A percentile compares a stretch with the other conserved stretches of the same genome.
phyloP scores from a whole-genome alignment of 2,888 invertebrate genomes.

The Prosopocoilus inquinatus region DNA sequence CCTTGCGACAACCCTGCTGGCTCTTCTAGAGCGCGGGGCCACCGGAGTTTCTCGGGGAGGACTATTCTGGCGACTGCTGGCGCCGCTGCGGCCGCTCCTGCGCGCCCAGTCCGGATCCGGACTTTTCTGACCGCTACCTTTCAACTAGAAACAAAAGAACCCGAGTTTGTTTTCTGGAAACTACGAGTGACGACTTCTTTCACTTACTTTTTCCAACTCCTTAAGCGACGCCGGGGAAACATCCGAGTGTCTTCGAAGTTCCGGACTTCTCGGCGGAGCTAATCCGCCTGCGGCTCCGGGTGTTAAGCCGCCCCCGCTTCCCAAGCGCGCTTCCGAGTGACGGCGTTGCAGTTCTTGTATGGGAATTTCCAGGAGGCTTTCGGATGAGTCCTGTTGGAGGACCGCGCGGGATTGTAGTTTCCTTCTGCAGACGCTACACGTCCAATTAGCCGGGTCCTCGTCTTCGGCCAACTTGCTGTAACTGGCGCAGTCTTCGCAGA shows the following conservation, averaged over 20 bases:
- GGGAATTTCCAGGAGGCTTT: slow-evolving; percentile 78
- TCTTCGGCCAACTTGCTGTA: slow-evolving; percentile 83
- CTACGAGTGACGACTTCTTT: neutral
- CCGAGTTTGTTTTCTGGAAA: too few relatives aligned
- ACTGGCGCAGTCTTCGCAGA: slow-evolving; percentile 91
- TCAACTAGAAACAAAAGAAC: slow-evolving; percentile 55
- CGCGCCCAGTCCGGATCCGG: slow-evolving; percentile 58
- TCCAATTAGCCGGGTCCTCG: slow-evolving; percentile 83
- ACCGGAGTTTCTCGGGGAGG: slow-evolving; percentile 53
- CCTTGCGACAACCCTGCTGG: slow-evolving; percentile 60
- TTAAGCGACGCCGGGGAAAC: slow-evolving; percentile 85
- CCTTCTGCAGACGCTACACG: slow-evolving; percentile 81
- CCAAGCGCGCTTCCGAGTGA: slow-evolving; percentile 74
- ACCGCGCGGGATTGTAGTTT: slow-evolving; percentile 77
- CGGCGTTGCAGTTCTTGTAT: slow-evolving; percentile 76
- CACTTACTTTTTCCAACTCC: slow-evolving; percentile 84
- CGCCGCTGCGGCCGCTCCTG: slow-evolving; percentile 60
- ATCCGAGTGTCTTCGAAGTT: slow-evolving; percentile 79
- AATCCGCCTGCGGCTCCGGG: slow-evolving; percentile 60
- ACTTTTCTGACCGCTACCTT: slow-evolving; percentile 61
- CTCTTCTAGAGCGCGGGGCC: slow-evolving; percentile 56
- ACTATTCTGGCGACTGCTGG: slow-evolving; percentile 61
- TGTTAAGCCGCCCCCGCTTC: slow-evolving; percentile 58
- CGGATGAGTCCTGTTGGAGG: slow-evolving; percentile 79
- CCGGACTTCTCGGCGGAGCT: slow-evolving; percentile 82